Evolutionary conservation across 1,140 invertebrate genomes (phyloP).

Genomic region (Drosophila sp.): DNA sequence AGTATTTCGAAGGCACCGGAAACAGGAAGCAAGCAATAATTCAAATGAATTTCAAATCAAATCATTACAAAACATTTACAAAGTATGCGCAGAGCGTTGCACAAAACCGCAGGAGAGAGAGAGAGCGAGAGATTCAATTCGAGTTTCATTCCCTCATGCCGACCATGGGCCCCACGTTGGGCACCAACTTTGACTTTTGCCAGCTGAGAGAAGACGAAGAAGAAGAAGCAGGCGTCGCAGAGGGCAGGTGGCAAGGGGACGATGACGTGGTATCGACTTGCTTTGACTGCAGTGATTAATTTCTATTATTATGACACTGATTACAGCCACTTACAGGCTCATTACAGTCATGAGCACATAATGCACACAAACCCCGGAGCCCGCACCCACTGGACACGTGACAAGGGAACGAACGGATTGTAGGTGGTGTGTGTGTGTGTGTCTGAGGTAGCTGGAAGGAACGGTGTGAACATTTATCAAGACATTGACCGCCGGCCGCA

Average conservation of each 20-base stretch:
- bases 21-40: slow-evolving; percentile 83
- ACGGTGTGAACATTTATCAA: slow-evolving; percentile 66
- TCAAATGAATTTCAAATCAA: slow-evolving; percentile 83
- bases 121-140: slow-evolving; percentile 16
- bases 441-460: slow-evolving; percentile 4
- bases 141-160: not conserved
- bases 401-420: slow-evolving; percentile 14
- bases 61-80: slow-evolving; percentile 82
- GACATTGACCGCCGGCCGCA: slow-evolving; percentile 76
- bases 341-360: slow-evolving; percentile 76
- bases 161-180: not conserved
- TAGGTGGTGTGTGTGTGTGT: not conserved
- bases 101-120: slow-evolving; percentile 69
- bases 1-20: slow-evolving; percentile 81
- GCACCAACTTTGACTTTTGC: slow-evolving; percentile 46
- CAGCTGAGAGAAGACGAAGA: slow-evolving; percentile 20
- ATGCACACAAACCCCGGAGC: slow-evolving; percentile 35
- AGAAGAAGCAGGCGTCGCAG: not conserved
- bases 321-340: slow-evolving; percentile 79
- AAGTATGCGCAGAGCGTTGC: slow-evolving; percentile 78
- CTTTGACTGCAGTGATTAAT: slow-evolving; percentile 64
- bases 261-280: not conserved
- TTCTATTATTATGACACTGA: slow-evolving; percentile 81
- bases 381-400: slow-evolving; percentile 39
- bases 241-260: slow-evolving; percentile 38